Evolutionary conservation across 2,797 vertebrate genomes (phyloP), one percentile per base, ranked within the genome.

Genomic region (Sphenopsis melanotis): DNA sequence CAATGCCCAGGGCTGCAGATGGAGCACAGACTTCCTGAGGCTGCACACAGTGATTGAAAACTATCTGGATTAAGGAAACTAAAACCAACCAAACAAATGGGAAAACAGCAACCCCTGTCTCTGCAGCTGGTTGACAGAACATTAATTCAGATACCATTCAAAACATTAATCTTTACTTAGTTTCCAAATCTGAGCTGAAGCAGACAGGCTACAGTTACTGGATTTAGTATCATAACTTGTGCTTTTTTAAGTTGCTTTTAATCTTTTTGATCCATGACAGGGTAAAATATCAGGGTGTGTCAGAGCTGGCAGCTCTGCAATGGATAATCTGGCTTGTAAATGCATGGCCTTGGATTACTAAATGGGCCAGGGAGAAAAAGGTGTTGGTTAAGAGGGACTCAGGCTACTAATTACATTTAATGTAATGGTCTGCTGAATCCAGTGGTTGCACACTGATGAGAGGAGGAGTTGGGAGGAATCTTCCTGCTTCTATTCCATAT

Each of bases 131-230:
- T 26, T 94, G 92, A 87, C 87, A 85, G 80, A 69, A 63, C 66
- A 65, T 83, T 82, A 53, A 65, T 94, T 93, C 85, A 84, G 83
- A 61, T 46, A 81, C 14, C 19, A 75, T 66, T 94, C 52, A 57
- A 81, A 82, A 76, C 74, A 94, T 94, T 88, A 66, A 94, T 83
- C 79, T 94, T 95, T 84, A 52, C 72, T 92, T 60, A 70, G 65
- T 95, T 93, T 95, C 70, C 56, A 93, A 87, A 70, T 77, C 55
- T 75, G 59, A 90, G 74, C 77, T 91, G 89, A 91, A 78, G 53
- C 29, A 89, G 80, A 61, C 76, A 77, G 50, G 37, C 47, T 87
- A 64, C 50, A 91, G 64, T 92, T 94, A 63, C 77, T 46, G 68
- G 77, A 87, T 71, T 93, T 91, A 56, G 37, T 63, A 68, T 91